A percentile compares a stretch with the other conserved stretches of the same genome.
Conservation (phyloP, 1,140 invertebrate species). For the Melanaphis sacchari region DNA sequence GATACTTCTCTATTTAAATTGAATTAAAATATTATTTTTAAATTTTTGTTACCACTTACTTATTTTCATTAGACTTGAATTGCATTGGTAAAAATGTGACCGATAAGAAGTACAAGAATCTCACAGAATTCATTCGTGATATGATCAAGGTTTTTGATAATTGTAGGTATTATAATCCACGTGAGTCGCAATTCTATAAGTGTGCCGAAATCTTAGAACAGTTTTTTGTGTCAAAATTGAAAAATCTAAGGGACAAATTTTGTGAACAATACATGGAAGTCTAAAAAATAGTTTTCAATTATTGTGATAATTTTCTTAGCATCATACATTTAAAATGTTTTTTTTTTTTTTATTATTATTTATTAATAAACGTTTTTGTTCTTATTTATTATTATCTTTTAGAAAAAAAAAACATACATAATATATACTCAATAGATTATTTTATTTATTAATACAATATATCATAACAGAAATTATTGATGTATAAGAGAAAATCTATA, state of each 20-base stretch:
- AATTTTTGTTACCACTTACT: background rate
- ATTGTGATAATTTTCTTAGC: background rate
- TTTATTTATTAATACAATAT: constrained; percentile 26
- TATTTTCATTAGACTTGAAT: constrained; percentile 81
- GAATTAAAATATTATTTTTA: constrained; percentile 14
- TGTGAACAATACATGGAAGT: constrained; percentile 66
- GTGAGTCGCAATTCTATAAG: constrained; percentile 92
- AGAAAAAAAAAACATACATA: background rate
- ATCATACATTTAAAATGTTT: background rate
- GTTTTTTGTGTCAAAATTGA: constrained; percentile 94
- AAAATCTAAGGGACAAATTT: constrained; percentile 81
- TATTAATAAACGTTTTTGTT: constrained; percentile 26
- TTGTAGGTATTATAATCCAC: constrained; percentile 95
- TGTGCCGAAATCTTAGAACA: constrained; percentile 93
- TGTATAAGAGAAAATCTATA: constrained; percentile 8
- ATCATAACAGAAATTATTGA: constrained; percentile 3
- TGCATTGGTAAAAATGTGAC: constrained; percentile 90
- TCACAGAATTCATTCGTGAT: constrained; percentile 95
- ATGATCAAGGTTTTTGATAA: constrained; percentile 99
- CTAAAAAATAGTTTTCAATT: background rate
- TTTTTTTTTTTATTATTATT: constrained; percentile 27
- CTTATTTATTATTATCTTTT: background rate
- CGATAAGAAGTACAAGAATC: constrained; percentile 80
- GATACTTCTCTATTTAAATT: background rate
- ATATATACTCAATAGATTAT: background rate